Base-by-base conservation (phyloP, 2,113 vertebrate species). In the Leptobrachium ailaonicum region DNA sequence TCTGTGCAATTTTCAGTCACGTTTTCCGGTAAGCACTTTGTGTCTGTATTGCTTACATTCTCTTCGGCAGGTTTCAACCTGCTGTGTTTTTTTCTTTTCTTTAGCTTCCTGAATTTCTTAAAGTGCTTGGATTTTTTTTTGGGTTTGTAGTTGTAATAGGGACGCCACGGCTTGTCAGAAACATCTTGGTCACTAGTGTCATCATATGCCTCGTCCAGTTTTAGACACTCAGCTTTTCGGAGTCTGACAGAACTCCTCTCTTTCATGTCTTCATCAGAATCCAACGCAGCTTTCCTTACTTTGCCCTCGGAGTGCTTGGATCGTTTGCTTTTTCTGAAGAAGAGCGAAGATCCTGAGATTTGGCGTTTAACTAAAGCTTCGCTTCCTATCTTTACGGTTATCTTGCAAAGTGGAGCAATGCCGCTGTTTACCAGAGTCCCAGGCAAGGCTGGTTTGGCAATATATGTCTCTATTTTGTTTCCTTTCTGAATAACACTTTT, bases 321-420 rank as follows among this genome's bases (percentile, higher is more conserved):
- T 90, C 90, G 88, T 90, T 90, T 88, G 32, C 89, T 94, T 90
- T 91, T 93, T 93, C 87, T 95, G 83, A 94, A 96, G 81, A 98
- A 98, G 14, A 98, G 75, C 67, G 98, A 98, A 1, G 97, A 97
- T 43, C 96, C 96, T 41, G 97, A 94, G 84, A 98, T 97, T 50
- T 92, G 94, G 79, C 97, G 94, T 69, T 97, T 95, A 67, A 98
- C 96, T 66, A 98, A 96, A 80, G 97, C 97, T 84, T 99, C 97
- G 0, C 97, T 96, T 69, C 97, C 98, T 1, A 99, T 99, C 91
- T 96, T 99, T 67, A 99, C 98, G 12, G 98, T 99, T 85, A 99
- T 99, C 83, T 99, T 96, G 89, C 98, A 98, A 41, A 99, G 94
- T 2, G 97, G 97, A 0, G 96, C 94, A 0, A 97, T 90, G 0